Evolutionary conservation across 2,888 invertebrate genomes (phyloP).

Genomic region (Byasa hedistus): DNA sequence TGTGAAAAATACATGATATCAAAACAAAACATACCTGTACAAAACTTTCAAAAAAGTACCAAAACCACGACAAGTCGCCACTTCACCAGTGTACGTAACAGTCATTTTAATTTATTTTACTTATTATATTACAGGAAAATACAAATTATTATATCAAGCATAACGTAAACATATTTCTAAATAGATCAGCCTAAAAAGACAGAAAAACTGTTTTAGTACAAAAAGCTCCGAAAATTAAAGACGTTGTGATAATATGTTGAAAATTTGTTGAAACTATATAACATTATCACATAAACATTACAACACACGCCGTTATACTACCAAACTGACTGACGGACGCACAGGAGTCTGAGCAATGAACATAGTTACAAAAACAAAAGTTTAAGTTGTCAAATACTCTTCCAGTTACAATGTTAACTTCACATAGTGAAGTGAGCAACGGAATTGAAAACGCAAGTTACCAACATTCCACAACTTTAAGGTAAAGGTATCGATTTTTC

Average conservation of each 20-base stretch:
- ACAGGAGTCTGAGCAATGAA: constrained; percentile 5
- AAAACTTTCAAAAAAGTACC: constrained; percentile 93
- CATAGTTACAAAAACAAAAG: constrained; percentile 18
- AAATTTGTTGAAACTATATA: not conserved
- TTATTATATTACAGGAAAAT: constrained; percentile 28
- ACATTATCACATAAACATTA: not conserved
- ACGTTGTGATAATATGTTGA: not conserved
- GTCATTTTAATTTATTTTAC: constrained; percentile 81
- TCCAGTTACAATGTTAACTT: not conserved
- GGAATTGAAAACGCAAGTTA: not conserved
- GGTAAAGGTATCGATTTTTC: not conserved
- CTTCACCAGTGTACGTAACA: constrained; percentile 91
- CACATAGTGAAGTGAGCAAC: constrained; percentile 20
- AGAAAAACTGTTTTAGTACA: not conserved
- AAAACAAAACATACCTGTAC: constrained; percentile 82
- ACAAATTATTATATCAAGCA: constrained; percentile 4
- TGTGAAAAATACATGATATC: not conserved
- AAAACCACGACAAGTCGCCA: constrained; percentile 91
- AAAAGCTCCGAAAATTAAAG: not conserved
- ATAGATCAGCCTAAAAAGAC: not conserved
- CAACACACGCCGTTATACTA: constrained; percentile 4
- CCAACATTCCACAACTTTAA: not conserved
- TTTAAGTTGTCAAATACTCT: constrained; percentile 5
- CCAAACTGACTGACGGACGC: constrained; percentile 7
- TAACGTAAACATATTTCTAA: constrained; percentile 6